Conservation (phyloP, 2,113 vertebrate genomes). For the Speoplatyrhinus poulsoni region DNA sequence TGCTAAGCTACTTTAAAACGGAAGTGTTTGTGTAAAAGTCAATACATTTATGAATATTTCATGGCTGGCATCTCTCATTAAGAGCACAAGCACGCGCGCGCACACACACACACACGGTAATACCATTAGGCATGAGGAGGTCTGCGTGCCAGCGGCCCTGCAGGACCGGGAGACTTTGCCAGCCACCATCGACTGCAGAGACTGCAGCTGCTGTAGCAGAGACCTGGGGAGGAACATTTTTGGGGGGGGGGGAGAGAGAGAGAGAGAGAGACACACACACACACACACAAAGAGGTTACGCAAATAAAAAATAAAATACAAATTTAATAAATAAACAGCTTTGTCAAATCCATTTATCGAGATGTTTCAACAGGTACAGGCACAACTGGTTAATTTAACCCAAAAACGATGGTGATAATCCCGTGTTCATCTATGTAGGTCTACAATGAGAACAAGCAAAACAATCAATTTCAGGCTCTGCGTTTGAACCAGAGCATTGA, state of each 20-base stretch:
- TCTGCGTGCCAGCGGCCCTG: conserved; percentile 91
- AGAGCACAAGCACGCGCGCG: conserved; percentile 10
- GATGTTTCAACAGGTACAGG: neutral
- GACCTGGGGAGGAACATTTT: conserved; percentile 82
- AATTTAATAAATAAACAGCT: no score
- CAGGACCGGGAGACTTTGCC: conserved; percentile 91
- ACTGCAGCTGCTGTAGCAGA: conserved; percentile 94
- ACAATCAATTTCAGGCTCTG: conserved; percentile 11
- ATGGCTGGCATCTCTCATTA: conserved; percentile 33
- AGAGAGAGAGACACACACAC: no score
- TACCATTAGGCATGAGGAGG: conserved; percentile 96
- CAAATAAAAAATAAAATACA: no score
- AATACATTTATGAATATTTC: conserved; percentile 50
- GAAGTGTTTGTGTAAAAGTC: conserved; percentile 52
- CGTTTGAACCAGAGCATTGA: conserved; percentile 35
- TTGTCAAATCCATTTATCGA: neutral
- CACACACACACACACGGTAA: conserved; percentile 56
- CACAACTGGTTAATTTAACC: conserved; percentile 33
- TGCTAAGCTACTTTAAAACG: conserved; percentile 34
- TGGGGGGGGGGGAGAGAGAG: no score
- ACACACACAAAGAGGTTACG: neutral
- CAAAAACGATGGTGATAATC: neutral
- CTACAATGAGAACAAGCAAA: conserved; percentile 32
- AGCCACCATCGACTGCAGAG: conserved; percentile 89
- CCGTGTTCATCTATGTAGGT: conserved; percentile 21